phyloP scores from a whole-genome alignment of 2,888 invertebrate genomes.

The Meganola albula region DNA sequence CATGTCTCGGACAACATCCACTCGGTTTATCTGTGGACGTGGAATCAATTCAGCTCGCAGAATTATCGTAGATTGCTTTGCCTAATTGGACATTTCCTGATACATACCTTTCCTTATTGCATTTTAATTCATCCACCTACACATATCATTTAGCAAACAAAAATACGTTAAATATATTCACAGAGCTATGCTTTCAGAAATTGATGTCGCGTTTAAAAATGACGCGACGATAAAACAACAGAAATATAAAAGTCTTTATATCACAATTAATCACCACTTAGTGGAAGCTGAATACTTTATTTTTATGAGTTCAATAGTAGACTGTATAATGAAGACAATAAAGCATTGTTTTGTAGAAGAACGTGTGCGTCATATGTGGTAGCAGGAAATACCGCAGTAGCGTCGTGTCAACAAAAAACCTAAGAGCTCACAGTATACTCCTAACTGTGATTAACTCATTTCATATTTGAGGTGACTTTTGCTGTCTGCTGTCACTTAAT shows the following conservation, averaged over 20 bases:
- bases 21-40: constrained; percentile 61
- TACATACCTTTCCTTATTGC: constrained; percentile 32
- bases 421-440: constrained; percentile 68
- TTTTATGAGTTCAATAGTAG: constrained; percentile 22
- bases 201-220: constrained; percentile 54
- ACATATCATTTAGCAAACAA: constrained; percentile 19
- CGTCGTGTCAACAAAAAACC: constrained; percentile 69
- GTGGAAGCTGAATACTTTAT: constrained; percentile 35
- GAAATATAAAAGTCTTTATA: constrained; percentile 70
- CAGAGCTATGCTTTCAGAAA: constrained; percentile 40
- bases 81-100: constrained; percentile 69
- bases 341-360: constrained; percentile 28
- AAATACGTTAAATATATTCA: constrained; percentile 24
- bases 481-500: constrained; percentile 61
- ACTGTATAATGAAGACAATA: constrained; percentile 30
- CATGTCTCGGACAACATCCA: constrained; percentile 62
- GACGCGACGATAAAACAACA: constrained; percentile 61
- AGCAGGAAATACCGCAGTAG: constrained; percentile 71
- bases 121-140: constrained; percentile 22
- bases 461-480: constrained; percentile 68
- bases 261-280: constrained; percentile 72
- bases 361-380: constrained; percentile 36
- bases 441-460: constrained; percentile 73
- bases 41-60: constrained; percentile 67
- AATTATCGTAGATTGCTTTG: constrained; percentile 67